Evolutionary conservation across 1,140 invertebrate species (phyloP).

Genomic region (Solenopsis fugax): DNA sequence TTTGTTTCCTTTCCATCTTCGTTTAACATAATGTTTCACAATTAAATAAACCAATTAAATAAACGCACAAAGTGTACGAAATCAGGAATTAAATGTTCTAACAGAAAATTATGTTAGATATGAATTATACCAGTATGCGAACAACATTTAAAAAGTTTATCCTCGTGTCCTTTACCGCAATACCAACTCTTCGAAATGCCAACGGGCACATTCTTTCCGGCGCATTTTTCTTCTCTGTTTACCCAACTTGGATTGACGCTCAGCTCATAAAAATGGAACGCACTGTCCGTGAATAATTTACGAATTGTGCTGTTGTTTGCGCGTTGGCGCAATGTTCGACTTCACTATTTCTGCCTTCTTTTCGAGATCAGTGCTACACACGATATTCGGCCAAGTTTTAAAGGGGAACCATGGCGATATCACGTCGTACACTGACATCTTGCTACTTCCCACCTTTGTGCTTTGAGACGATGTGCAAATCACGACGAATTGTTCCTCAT

Average conservation of each 20-base stretch:
- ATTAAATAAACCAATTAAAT: neutral
- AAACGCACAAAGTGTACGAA: neutral
- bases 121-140: slow-evolving; percentile 10
- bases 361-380: neutral
- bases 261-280: slow-evolving; percentile 44
- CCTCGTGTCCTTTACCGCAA: slow-evolving; percentile 19
- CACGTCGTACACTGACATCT: slow-evolving; percentile 7
- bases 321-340: neutral
- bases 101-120: neutral
- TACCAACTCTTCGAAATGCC: neutral
- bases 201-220: slow-evolving; percentile 14
- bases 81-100: neutral
- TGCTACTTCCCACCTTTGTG: slow-evolving; percentile 4
- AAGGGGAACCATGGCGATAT: slow-evolving; percentile 15
- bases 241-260: neutral
- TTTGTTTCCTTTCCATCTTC: neutral
- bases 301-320: slow-evolving; percentile 37
- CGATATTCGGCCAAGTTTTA: slow-evolving; percentile 8
- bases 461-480: slow-evolving; percentile 58
- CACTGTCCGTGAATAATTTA: slow-evolving; percentile 11
- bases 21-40: neutral
- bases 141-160: slow-evolving; percentile 37
- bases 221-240: slow-evolving; percentile 39
- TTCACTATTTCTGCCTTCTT: neutral
- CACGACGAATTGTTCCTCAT: slow-evolving; percentile 73